Evolutionary conservation across 2,113 vertebrate species (phyloP).

Genomic region (Cheilinus undulatus): DNA sequence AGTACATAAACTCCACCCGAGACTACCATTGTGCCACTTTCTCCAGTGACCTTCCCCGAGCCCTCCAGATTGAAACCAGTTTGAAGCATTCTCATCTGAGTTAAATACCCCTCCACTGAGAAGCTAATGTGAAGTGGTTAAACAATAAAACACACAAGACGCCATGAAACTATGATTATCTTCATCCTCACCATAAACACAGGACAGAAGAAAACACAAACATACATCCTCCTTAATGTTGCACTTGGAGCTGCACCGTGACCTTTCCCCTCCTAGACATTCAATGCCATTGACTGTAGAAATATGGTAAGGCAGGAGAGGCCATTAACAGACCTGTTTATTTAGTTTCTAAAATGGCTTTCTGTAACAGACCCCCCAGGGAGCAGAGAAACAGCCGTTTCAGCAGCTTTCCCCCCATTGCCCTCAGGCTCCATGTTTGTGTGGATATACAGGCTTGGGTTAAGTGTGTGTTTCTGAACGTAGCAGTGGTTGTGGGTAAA

Average conservation of each 20-base stretch:
- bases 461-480: constrained; percentile 17
- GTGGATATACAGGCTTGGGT: constrained; percentile 20
- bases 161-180: background rate
- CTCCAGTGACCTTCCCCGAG: no score
- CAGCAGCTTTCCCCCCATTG: constrained; percentile 65
- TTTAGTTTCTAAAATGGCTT: constrained; percentile 75
- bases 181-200: background rate
- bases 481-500: background rate
- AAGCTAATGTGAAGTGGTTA: background rate
- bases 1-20: no score
- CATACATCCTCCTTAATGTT: background rate
- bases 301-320: constrained; percentile 47
- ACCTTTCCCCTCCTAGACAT: constrained; percentile 52
- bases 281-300: constrained; percentile 40
- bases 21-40: no score
- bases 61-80: background rate
- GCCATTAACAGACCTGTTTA: constrained; percentile 77
- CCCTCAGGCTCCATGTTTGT: constrained; percentile 39
- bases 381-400: constrained; percentile 65
- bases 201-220: background rate
- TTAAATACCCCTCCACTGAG: background rate
- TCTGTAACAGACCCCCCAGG: constrained; percentile 55
- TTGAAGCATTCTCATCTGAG: background rate
- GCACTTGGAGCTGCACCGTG: constrained; percentile 33
- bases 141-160: background rate